These are phyloP conservation scores for Chlorops oryzae DNA, from an alignment of 1,140 invertebrate species.

Conservation along the genomic window DNA sequence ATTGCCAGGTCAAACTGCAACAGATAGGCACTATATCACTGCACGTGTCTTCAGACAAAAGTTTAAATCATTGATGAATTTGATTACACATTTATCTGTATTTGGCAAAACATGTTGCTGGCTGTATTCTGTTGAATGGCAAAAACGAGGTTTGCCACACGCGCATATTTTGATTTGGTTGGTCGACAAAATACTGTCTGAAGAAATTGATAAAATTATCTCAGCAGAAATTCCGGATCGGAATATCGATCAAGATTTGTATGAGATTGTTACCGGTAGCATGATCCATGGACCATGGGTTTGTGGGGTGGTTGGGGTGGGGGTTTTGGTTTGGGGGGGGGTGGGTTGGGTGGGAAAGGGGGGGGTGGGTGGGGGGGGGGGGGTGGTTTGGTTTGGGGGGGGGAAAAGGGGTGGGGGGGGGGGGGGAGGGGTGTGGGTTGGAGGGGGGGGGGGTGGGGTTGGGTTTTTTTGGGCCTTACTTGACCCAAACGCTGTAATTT, in stretches of 20 bases:
- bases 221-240: constrained; percentile 53
- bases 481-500: too few species aligned
- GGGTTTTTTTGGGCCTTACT: too few species aligned
- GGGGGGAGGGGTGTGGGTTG: too few species aligned
- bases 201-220: constrained; percentile 50
- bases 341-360: too few species aligned
- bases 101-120: constrained; percentile 36
- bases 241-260: too few species aligned
- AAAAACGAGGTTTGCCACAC: constrained; percentile 48
- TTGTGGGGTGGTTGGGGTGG: constrained; percentile 5
- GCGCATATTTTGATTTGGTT: constrained; percentile 47
- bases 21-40: constrained; percentile 32
- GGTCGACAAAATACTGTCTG: too few species aligned
- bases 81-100: constrained; percentile 30
- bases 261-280: constrained; percentile 43
- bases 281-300: constrained; percentile 55
- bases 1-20: constrained; percentile 31
- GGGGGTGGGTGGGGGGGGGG: too few species aligned
- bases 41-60: constrained; percentile 43
- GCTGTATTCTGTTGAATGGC: constrained; percentile 52
- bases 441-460: too few species aligned
- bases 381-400: too few species aligned
- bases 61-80: constrained; percentile 29
- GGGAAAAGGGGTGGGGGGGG: too few species aligned
- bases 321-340: constrained; percentile 45